A percentile compares a stretch with the other conserved stretches of the same genome.
Conservation (phyloP, 2,797 vertebrate genomes). For the Nyctalus aviator region DNA sequence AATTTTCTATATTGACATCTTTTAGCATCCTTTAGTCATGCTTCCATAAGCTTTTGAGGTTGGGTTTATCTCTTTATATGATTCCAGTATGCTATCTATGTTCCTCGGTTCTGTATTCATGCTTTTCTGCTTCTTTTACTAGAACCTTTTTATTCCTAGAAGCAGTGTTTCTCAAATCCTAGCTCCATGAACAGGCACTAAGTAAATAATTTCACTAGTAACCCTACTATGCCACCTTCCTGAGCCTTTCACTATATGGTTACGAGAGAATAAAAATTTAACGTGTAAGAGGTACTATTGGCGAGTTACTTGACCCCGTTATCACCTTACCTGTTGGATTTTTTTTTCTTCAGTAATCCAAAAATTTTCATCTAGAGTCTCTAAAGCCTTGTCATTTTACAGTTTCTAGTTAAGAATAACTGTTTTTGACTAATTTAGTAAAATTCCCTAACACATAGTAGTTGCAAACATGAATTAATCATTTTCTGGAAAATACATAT, state of each 20-base stretch:
- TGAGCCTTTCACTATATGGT: not conserved
- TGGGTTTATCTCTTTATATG: not conserved
- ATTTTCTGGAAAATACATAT: not conserved
- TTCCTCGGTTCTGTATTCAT: not conserved
- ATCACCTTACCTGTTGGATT: not conserved
- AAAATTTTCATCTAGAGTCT: not conserved
- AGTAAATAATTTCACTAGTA: not conserved
- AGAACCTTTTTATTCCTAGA: not conserved
- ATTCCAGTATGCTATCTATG: not conserved
- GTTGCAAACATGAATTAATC: constrained; percentile 19
- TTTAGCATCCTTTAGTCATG: not conserved
- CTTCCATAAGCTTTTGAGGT: not conserved
- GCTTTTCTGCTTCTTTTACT: not conserved
- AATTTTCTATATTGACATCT: not conserved
- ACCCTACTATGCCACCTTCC: not conserved
- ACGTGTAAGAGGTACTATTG: not conserved
- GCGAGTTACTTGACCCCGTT: not conserved
- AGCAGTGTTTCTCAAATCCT: not conserved
- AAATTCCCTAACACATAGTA: constrained; percentile 1
- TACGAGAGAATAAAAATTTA: not conserved
- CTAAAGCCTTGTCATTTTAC: not conserved
- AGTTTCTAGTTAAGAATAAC: constrained; percentile 12
- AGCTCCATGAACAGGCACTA: not conserved
- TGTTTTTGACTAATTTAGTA: not conserved
- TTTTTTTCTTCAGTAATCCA: not conserved